These are phyloP conservation scores for Rostratula benghalensis DNA, from an alignment of 2,113 vertebrate species.

Conservation along the genomic window DNA sequence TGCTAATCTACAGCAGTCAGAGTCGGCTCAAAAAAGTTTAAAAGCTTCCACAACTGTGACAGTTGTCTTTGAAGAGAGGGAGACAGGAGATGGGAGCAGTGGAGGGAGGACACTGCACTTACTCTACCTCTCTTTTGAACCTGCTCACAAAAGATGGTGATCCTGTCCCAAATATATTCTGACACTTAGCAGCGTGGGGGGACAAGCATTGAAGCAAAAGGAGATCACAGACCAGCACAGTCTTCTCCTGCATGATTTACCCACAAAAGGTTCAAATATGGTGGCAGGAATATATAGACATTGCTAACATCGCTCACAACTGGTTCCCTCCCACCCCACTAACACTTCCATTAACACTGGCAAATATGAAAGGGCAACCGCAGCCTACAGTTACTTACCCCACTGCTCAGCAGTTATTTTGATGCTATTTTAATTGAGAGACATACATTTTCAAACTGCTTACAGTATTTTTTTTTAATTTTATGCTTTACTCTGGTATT, in stretches of 20 bases:
- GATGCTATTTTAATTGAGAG: not conserved
- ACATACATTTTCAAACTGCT: not conserved
- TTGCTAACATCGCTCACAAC: not conserved
- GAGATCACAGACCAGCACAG: not conserved
- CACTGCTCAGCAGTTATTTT: not conserved
- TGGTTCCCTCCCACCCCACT: not conserved
- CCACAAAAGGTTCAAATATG: not conserved
- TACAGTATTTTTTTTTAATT: not conserved
- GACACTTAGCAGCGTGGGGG: not conserved
- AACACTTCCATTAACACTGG: not conserved
- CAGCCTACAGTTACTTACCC: not conserved
- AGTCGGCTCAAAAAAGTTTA: not conserved
- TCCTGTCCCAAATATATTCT: not conserved
- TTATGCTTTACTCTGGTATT: not conserved
- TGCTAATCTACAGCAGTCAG: not conserved
- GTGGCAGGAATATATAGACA: not conserved
- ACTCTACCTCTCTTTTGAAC: not conserved
- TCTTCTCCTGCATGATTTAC: not conserved
- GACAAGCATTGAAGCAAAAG: not conserved
- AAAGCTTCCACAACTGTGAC: not conserved
- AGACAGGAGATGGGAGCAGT: not conserved
- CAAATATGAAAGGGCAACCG: not conserved
- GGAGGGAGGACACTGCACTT: not conserved
- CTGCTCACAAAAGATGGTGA: not conserved
- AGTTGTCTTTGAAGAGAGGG: not conserved